Evolutionary conservation across 64 coral and sea anemone species (phyloP), one percentile per base, ranked within the genome.

Genomic region (Actinia tenebrosa): DNA sequence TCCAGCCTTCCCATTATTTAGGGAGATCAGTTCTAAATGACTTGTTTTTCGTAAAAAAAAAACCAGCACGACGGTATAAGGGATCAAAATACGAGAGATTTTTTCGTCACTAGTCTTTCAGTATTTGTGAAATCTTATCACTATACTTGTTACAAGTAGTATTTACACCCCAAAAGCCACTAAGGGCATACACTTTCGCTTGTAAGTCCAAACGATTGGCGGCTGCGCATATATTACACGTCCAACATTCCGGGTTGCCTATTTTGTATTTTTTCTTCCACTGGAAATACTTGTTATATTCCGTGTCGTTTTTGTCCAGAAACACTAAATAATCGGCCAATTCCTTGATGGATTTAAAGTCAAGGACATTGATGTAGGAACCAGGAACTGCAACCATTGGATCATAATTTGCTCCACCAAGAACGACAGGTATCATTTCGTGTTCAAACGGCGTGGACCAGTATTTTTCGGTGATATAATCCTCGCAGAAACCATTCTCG

Each of bases 401-500:
- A 50, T 94, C 84, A 77, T 94, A 94, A 16, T 87, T 78, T 30
- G 84, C 84, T 19, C 92, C 88, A 20, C 92, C 92, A 17, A 94
- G 50, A 50, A 94, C 92, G 7, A 94, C 69, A 23, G 92, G 92
- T 27, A 94, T 45, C 52, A 79, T 90, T 53, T 87, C 55, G 63
- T 87, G 79, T 16, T 84, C 56, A 9, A 90, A 66, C 11, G 88
- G 47, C 3, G 10, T 85, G 20, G 56, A 62, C 92, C 92, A 94
- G 45, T 94, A 94, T 88, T 94, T 94, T 52, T 94, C 92, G 13
- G 92, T 90, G 42, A 94, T 88, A 64, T 94, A 94, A 47, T 94
- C 92, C 3, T 63, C 23, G 20, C 92, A 94, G 63, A 80, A 79
- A 3, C 82, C 80, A 64, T 94, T 94, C 84, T 94, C 92, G 18